Conservation (phyloP, 2,797 vertebrate genomes). For the Sebastolobus altivelis region DNA sequence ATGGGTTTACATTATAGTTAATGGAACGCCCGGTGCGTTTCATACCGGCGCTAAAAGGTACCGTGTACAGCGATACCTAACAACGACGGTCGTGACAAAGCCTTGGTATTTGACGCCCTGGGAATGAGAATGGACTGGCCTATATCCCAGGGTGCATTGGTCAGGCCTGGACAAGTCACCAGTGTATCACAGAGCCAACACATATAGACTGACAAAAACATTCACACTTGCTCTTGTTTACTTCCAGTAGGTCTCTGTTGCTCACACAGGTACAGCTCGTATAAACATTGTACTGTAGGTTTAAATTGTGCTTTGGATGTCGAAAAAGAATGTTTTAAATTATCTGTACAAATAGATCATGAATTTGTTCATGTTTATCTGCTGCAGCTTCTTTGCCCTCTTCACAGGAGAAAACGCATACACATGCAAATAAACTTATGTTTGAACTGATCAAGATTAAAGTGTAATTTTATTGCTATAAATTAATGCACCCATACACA, state of each 20-base stretch:
- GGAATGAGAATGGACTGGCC: too few relatives aligned
- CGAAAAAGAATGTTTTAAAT: background rate
- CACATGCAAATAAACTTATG: slow-evolving; percentile 1
- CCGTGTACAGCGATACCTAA: too few relatives aligned
- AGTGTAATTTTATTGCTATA: background rate
- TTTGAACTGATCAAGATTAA: background rate
- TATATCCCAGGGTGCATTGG: background rate
- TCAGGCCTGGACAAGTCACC: background rate
- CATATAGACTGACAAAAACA: background rate
- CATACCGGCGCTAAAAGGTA: too few relatives aligned
- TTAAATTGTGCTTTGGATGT: background rate
- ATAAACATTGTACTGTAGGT: background rate
- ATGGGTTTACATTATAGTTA: too few relatives aligned
- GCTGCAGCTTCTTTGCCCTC: background rate
- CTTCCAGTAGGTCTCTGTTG: background rate
- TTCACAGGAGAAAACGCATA: background rate
- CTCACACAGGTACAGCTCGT: background rate
- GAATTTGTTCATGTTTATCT: background rate
- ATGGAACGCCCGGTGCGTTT: too few relatives aligned
- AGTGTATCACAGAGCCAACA: background rate
- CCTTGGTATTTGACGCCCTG: too few relatives aligned
- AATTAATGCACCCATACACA: slow-evolving; percentile 1
- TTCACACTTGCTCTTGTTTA: background rate
- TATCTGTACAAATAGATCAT: background rate
- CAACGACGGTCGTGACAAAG: too few relatives aligned